Conservation (phyloP, 1,140 invertebrate genomes). For the Bombyx mori region DNA sequence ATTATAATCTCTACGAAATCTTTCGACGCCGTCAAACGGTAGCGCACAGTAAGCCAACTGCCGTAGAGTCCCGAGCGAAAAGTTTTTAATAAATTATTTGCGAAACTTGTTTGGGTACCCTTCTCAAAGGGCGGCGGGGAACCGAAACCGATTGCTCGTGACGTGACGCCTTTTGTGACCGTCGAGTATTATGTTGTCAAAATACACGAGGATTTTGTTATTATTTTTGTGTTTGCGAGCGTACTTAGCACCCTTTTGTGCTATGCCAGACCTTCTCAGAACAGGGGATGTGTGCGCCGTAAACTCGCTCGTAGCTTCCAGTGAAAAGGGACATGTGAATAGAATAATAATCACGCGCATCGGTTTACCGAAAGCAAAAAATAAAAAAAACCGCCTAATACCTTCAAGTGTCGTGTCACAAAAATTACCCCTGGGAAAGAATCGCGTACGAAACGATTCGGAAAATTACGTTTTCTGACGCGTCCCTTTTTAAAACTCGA, state of each 20-base stretch:
- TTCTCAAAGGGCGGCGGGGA: conserved; percentile 53
- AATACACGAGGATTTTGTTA: conserved; percentile 68
- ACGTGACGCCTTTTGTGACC: conserved; percentile 63
- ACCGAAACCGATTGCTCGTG: conserved; percentile 63
- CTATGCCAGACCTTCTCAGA: conserved; percentile 36
- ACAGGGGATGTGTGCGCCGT: conserved; percentile 46
- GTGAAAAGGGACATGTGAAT: conserved; percentile 50
- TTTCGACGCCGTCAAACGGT: conserved; percentile 52
- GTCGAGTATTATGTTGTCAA: conserved; percentile 68
- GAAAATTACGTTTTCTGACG: neutral
- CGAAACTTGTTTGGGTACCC: conserved; percentile 60
- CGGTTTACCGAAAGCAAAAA: conserved; percentile 7
- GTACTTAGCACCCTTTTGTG: conserved; percentile 65
- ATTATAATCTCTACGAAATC: conserved; percentile 64
- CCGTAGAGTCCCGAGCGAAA: conserved; percentile 23
- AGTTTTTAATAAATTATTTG: conserved; percentile 68
- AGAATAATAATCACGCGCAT: conserved; percentile 39
- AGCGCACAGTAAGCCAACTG: conserved; percentile 27
- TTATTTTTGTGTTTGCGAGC: conserved; percentile 69
- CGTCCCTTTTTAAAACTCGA: neutral
- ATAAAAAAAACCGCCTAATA: neutral
- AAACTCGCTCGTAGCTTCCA: conserved; percentile 36
- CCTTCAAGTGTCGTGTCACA: neutral
- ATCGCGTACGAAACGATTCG: neutral
- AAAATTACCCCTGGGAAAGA: conserved; percentile 2